Conservation (phyloP, 2,797 vertebrate genomes). For the Sebastiscus tertius region DNA sequence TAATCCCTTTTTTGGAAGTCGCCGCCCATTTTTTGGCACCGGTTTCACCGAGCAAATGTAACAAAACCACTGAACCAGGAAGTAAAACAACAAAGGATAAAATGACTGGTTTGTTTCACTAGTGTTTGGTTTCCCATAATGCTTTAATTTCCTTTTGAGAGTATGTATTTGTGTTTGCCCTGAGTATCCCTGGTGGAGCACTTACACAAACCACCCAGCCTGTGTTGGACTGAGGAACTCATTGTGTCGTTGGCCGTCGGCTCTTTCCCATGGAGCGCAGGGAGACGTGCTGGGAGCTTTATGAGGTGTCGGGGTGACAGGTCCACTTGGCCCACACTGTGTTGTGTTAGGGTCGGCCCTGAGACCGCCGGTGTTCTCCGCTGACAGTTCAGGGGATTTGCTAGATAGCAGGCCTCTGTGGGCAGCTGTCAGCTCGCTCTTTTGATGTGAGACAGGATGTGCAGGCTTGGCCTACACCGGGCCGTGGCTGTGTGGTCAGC, state of each 20-base stretch:
- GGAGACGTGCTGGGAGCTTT: constrained; percentile 55
- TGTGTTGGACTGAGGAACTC: constrained; percentile 37
- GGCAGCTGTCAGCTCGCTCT: constrained; percentile 47
- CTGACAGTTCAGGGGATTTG: constrained; percentile 26
- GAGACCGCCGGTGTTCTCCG: constrained; percentile 12
- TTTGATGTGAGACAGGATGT: constrained; percentile 37
- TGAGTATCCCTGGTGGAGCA: constrained; percentile 37
- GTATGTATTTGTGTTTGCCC: constrained; percentile 57
- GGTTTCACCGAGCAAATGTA: constrained; percentile 8
- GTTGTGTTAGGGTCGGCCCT: constrained; percentile 45
- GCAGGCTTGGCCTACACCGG: neutral
- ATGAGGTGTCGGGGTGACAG: constrained; percentile 67
- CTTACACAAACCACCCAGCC: constrained; percentile 67
- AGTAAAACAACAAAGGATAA: constrained; percentile 42
- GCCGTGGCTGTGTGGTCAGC: constrained; percentile 44
- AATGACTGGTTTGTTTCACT: constrained; percentile 10
- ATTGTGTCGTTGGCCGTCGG: constrained; percentile 43
- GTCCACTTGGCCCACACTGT: constrained; percentile 47
- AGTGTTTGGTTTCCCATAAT: constrained; percentile 59
- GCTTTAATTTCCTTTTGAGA: constrained; percentile 58
- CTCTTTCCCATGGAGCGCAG: constrained; percentile 55
- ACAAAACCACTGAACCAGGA: constrained; percentile 47
- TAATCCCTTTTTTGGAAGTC: constrained; percentile 32
- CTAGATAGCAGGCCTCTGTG: constrained; percentile 33
- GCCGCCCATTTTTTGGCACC: constrained; percentile 37